Evolutionary conservation across 2,797 vertebrate species (phyloP), one percentile per base, ranked within the genome.

Genomic region (Acanthurus tractus): DNA sequence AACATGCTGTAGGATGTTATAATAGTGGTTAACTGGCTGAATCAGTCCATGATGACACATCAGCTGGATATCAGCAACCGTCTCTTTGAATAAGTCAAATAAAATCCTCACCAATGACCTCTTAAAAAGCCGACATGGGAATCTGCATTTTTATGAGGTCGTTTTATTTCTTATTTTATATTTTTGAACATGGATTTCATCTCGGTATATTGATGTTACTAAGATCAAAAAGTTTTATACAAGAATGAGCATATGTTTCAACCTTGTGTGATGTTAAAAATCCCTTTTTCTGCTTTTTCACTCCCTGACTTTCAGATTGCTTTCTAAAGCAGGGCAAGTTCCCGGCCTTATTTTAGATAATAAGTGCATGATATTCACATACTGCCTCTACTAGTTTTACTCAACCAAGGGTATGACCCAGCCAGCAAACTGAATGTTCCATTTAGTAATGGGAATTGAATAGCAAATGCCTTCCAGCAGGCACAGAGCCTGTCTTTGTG

Each of bases 401-500:
- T 74, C 56, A 83, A 79, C 85, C 84, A 86, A 93, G 86, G 86
- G 88, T 89, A 73, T 82, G 86, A 88, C 86, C 86, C 81, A 76
- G 73, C 74, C 42, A 18, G 74, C 74, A 72, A 75, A 82, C 79
- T 88, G 76, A 91, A 85, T 87, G 70, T 83, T 88, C 87, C 69
- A 89, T 92, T 93, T 85, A 89, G 81, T 86, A 76, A 86, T 74
- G 78, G 85, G 78, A 90, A 91, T 81, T 88, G 86, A 94, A 93
- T 91, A 78, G 82, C 62, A 86, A 91, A 88, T 83, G 68, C 54
- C 70, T 84, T 79, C 70, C 65, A 85, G 70, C 81, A 89, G 83
- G 71, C 82, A 56, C 66, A 74, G 49, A 78, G 67, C 53, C 45
- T 8, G 44, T 63, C 6, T 66, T 9, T 68, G 44, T 66, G 45